Conservation (phyloP, 2,797 vertebrate species). For the Ctenosaura bakeri region DNA sequence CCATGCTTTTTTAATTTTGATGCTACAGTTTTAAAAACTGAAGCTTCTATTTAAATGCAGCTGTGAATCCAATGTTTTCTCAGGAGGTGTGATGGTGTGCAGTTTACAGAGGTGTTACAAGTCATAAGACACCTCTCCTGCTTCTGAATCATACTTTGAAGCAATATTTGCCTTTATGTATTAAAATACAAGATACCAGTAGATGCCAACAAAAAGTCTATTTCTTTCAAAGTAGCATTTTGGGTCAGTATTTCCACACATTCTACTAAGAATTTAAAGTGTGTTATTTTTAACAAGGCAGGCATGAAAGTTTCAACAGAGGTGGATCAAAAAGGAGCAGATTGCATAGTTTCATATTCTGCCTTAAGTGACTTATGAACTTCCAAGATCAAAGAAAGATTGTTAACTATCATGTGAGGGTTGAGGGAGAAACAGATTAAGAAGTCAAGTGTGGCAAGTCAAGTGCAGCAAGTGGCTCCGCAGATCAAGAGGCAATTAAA, state of each 20-base stretch:
- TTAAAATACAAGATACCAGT: not conserved
- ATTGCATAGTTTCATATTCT: not conserved
- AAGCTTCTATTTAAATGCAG: conserved; percentile 26
- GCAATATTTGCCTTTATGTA: conserved; percentile 22
- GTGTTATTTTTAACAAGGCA: not conserved
- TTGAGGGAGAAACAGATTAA: not conserved
- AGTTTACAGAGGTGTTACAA: not conserved
- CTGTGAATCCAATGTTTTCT: conserved; percentile 19
- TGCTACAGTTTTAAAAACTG: not conserved
- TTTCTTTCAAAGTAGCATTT: conserved; percentile 16
- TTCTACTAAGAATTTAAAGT: not conserved
- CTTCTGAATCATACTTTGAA: conserved; percentile 16
- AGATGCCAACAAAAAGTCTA: conserved; percentile 8
- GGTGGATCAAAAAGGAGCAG: conserved; percentile 1
- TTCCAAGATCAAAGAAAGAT: conserved; percentile 36
- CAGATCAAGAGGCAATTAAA: not conserved
- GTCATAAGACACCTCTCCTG: not conserved
- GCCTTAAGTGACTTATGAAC: not conserved
- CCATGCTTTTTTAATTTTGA: conserved; percentile 1
- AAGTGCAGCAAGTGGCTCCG: not conserved
- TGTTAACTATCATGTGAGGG: not conserved
- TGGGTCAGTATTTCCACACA: conserved; percentile 14
- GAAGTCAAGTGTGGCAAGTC: not conserved
- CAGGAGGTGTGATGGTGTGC: not conserved
- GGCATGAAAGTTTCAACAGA: conserved; percentile 30